A percentile compares a stretch with the other conserved stretches of the same genome.
Evolutionary conservation across 2,113 vertebrate species (phyloP).

Genomic region (Nannobrachium achirus): DNA sequence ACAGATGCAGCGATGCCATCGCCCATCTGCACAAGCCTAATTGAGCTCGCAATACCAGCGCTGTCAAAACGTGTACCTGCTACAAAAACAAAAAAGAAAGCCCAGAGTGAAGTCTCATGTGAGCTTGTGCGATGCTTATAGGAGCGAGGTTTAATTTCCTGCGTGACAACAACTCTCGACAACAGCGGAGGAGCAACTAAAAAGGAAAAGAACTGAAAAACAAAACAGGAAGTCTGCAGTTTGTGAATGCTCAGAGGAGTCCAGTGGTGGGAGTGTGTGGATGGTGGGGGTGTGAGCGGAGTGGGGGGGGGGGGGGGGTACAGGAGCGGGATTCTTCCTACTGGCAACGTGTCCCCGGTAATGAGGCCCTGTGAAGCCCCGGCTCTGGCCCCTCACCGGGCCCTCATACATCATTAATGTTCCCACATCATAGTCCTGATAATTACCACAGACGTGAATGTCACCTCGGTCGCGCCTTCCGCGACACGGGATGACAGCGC

Average conservation of each 20-base stretch:
- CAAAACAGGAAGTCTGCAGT: slow-evolving; percentile 22
- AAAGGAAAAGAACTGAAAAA: slow-evolving; percentile 32
- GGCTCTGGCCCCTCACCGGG: slow-evolving; percentile 70
- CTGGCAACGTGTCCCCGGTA: slow-evolving; percentile 63
- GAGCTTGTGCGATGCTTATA: too few relatives aligned
- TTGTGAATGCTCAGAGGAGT: slow-evolving; percentile 22
- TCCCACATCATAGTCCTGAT: slow-evolving; percentile 81
- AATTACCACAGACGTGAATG: slow-evolving; percentile 80
- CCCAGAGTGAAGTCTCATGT: too few relatives aligned
- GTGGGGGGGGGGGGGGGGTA: slow-evolving; percentile 19
- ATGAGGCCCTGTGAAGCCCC: slow-evolving; percentile 73
- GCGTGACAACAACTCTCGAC: too few relatives aligned
- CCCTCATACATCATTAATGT: slow-evolving; percentile 83
- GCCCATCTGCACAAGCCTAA: too few relatives aligned
- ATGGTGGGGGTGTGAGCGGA: background rate
- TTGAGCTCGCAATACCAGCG: too few relatives aligned
- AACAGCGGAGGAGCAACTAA: too few relatives aligned
- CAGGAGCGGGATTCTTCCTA: slow-evolving; percentile 20
- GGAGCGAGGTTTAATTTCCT: too few relatives aligned
- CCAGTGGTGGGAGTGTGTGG: too few relatives aligned
- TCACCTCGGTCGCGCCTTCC: slow-evolving; percentile 73
- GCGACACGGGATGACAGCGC: slow-evolving; percentile 72
- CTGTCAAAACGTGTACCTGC: too few relatives aligned
- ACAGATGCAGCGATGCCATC: too few relatives aligned
- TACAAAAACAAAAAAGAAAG: too few relatives aligned